Evolutionary conservation across 2,797 vertebrate genomes (phyloP).

Genomic region (Podargus strigoides): DNA sequence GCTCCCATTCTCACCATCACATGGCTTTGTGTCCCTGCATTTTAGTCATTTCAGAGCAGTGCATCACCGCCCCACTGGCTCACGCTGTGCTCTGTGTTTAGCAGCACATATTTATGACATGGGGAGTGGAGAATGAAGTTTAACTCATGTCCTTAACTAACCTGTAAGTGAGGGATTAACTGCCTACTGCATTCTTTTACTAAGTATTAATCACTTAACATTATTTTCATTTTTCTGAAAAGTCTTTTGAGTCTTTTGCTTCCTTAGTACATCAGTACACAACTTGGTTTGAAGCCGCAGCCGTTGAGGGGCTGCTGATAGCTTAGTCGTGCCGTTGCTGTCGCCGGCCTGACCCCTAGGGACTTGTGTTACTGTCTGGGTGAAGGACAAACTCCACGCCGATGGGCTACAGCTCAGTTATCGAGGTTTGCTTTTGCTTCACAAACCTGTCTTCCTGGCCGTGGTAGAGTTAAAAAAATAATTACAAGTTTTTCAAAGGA

Average conservation of each 20-base stretch:
- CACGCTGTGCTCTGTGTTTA: constrained; percentile 38
- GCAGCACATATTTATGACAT: constrained; percentile 45
- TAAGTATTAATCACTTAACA: constrained; percentile 45
- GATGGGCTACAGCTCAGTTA: background rate
- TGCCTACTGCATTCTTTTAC: constrained; percentile 52
- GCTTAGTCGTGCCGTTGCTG: background rate
- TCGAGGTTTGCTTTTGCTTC: background rate
- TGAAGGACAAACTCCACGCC: background rate
- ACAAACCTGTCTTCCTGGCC: constrained; percentile 45
- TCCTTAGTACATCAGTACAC: background rate
- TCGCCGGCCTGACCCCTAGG: background rate
- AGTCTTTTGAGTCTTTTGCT: background rate
- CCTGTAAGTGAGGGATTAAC: constrained; percentile 53
- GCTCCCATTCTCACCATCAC: background rate
- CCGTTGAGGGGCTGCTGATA: background rate
- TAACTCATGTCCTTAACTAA: constrained; percentile 61
- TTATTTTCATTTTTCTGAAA: constrained; percentile 12
- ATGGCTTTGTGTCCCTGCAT: constrained; percentile 14
- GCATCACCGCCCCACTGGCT: constrained; percentile 31
- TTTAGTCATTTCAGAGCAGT: constrained; percentile 52
- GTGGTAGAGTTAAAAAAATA: constrained; percentile 60
- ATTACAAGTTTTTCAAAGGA: constrained; percentile 64
- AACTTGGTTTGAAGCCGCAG: background rate
- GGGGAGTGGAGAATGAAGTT: constrained; percentile 59
- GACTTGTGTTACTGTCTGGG: background rate